Evolutionary conservation across 1,140 invertebrate species (phyloP).

Genomic region (Bemisia tabaci): DNA sequence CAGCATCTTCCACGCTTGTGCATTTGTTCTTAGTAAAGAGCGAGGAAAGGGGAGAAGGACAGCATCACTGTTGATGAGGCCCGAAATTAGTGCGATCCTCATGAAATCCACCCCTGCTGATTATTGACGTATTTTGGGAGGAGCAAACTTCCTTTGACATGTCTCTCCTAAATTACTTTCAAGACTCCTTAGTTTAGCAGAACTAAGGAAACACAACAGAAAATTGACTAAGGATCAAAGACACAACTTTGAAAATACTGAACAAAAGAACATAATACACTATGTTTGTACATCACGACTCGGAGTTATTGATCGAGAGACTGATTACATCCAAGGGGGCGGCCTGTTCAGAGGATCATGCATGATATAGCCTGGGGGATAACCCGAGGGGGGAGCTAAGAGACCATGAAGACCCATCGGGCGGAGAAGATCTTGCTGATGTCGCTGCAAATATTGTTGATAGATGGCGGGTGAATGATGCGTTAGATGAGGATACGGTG

Average conservation of each 20-base stretch:
- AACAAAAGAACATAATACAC: not conserved
- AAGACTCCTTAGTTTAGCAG: no score
- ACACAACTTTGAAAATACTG: not conserved
- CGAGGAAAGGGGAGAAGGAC: no score
- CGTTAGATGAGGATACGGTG: constrained; percentile 20
- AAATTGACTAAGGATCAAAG: not conserved
- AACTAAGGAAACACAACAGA: no score
- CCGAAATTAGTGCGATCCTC: no score
- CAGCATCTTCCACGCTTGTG: no score
- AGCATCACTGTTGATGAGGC: no score
- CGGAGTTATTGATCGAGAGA: no score
- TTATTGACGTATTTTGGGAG: no score
- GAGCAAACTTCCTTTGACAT: no score
- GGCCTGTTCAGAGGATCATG: constrained; percentile 42
- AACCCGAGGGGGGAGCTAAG: constrained; percentile 37
- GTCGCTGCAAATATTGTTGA: constrained; percentile 48
- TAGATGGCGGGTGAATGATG: constrained; percentile 38
- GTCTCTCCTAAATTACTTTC: no score
- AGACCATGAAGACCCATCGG: constrained; percentile 40
- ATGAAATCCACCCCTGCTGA: no score
- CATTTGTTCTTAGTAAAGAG: no score
- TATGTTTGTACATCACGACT: not conserved
- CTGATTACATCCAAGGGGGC: constrained; percentile 36
- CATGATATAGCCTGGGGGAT: constrained; percentile 42
- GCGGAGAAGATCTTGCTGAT: constrained; percentile 39